These are phyloP conservation scores for Patella depressa DNA, from an alignment of 2,888 invertebrate species.

Conservation along the genomic window DNA sequence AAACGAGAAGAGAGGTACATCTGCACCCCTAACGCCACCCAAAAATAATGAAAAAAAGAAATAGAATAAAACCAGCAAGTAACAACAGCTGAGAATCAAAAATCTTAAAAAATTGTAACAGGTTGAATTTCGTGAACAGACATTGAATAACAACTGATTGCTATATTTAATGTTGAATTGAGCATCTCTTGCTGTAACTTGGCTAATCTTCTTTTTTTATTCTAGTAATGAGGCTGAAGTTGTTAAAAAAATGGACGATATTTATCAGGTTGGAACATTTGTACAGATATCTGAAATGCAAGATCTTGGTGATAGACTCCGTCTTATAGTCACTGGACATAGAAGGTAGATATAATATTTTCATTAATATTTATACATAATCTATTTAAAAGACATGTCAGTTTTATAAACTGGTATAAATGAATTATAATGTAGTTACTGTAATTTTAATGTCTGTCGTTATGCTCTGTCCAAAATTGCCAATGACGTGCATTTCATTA, in stretches of 20 bases:
- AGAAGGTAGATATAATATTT: slow-evolving; percentile 74
- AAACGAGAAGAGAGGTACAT: slow-evolving; percentile 88
- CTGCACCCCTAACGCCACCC: background rate
- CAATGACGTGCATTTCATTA: too few species aligned
- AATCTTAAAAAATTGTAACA: too few species aligned
- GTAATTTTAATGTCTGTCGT: too few species aligned
- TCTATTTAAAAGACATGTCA: background rate
- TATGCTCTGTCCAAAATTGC: too few species aligned
- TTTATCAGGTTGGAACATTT: slow-evolving; percentile 93
- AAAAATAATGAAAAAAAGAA: too few species aligned
- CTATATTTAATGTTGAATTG: background rate
- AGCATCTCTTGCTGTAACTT: background rate
- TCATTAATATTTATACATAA: background rate
- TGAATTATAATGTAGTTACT: background rate
- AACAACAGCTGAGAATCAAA: too few species aligned
- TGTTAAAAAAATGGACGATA: slow-evolving; percentile 85
- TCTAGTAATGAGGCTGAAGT: slow-evolving; percentile 85
- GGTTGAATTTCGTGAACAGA: too few species aligned
- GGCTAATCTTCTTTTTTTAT: slow-evolving; percentile 7
- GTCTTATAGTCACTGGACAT: slow-evolving; percentile 95
- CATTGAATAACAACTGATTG: background rate
- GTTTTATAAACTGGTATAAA: background rate
- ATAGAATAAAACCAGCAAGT: too few species aligned
- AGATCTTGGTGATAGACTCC: slow-evolving; percentile 89
- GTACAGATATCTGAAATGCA: slow-evolving; percentile 98